Conservation (phyloP, 1,140 invertebrate species). For the Maconellicoccus hirsutus region DNA sequence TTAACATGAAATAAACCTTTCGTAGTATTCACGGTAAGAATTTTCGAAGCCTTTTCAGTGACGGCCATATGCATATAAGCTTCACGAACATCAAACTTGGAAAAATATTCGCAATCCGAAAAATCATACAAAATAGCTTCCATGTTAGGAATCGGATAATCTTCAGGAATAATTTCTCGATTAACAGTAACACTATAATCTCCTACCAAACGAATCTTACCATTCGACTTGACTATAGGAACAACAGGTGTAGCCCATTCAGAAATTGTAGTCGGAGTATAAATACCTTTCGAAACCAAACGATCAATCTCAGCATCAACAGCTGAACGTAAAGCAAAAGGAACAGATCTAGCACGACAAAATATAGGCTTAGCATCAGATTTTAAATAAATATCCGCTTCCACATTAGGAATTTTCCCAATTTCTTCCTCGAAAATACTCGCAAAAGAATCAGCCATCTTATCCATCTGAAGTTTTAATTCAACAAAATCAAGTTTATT, state of each 20-base stretch:
- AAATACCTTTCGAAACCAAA: neutral
- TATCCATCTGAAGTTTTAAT: neutral
- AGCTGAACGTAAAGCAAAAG: neutral
- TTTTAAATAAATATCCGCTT: neutral
- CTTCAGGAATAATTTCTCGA: neutral
- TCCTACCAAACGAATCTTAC: neutral
- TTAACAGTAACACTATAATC: constrained; percentile 20
- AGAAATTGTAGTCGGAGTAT: neutral
- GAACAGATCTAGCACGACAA: neutral
- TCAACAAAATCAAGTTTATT: neutral
- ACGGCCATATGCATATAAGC: constrained; percentile 31
- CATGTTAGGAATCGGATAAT: constrained; percentile 6
- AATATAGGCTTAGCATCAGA: neutral
- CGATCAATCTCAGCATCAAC: neutral
- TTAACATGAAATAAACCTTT: constrained; percentile 32
- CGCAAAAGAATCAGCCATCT: neutral
- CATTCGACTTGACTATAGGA: constrained; percentile 1
- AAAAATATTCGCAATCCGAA: constrained; percentile 30
- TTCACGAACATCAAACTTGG: constrained; percentile 31
- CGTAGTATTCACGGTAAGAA: constrained; percentile 32
- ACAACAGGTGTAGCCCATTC: constrained; percentile 17
- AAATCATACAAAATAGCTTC: constrained; percentile 26
- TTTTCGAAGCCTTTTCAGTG: constrained; percentile 29
- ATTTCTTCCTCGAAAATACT: neutral
- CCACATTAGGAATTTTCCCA: neutral